Base-by-base conservation (phyloP, 1,140 invertebrate species). In the Macrocentrus cingulum region DNA sequence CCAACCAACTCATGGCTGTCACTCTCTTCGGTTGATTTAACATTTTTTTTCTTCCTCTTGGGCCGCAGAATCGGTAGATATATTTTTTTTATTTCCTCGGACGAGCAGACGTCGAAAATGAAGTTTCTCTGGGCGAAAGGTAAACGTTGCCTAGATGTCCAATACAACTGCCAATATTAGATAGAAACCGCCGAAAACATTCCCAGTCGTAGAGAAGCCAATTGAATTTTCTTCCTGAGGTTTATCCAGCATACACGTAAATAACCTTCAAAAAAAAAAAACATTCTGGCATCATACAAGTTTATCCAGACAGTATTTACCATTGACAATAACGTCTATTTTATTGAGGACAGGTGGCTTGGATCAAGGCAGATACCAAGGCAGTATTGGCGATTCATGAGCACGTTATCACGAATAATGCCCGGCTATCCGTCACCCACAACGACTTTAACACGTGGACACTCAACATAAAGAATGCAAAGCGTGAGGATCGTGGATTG, bases 311-410 rank as follows among this genome's bases (percentile, higher is more conserved):
- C 25, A 29, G 25, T 29, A 29, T 29, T 29, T 29, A 29, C 25
- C 25, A 29, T 29, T 29, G 25, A 51, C 11, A 18, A 58, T 34
- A 45, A 50, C 23, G 13, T 11, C 57, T 67, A 62, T 62, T 58
- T 51, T 37, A 61, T 64, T 67, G 65, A 64, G 65, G 62, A 51
- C 80, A 94, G 92, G 91, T 94, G 58, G 91, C 91, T 56, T 95
- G 92, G 92, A 92, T 94, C 76, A 94, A 94, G 79, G 90, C 90
- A 52, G 92, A 95, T 80, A 91, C 91, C 37, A 94, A 95, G 78
- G 92, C 92, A 51, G 89, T 95, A 68, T 83, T 94, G 70, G 92
- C 92, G 51, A 93, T 95, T 74, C 91, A 95, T 77, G 91, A 93
- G 71, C 88, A 93, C 74, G 91, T 95, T 61, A 94, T 96, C 74